Percentiles rank a stretch among this genome's conserved stretches.
These are phyloP conservation scores for Apamea anceps DNA, from an alignment of 2,888 invertebrate genomes.

Conservation along the genomic window DNA sequence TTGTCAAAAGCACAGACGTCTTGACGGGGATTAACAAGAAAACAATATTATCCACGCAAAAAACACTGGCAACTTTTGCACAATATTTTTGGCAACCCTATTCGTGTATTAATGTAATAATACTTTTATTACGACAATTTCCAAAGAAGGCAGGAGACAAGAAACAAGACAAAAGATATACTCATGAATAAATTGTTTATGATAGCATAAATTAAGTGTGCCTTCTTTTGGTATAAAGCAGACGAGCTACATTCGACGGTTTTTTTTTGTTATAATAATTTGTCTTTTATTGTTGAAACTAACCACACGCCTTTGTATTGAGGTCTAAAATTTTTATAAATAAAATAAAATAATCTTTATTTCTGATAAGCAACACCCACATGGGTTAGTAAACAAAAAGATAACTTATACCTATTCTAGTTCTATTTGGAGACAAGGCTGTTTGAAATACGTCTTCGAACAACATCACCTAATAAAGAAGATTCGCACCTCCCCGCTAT, in stretches of 20 bases:
- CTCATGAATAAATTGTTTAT: conserved; percentile 72
- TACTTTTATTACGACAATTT: conserved; percentile 63
- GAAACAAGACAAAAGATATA: conserved; percentile 62
- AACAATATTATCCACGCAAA: background rate
- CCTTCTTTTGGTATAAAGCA: conserved; percentile 42
- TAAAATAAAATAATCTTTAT: no score
- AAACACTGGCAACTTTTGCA: conserved; percentile 1
- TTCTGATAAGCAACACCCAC: no score
- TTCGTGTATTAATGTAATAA: conserved; percentile 55
- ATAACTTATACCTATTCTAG: no score
- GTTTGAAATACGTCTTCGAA: no score
- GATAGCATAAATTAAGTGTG: conserved; percentile 66
- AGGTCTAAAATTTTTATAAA: background rate
- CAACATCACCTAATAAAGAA: no score
- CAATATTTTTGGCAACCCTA: conserved; percentile 43
- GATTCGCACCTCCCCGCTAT: no score
- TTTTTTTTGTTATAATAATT: conserved; percentile 26
- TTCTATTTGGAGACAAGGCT: no score
- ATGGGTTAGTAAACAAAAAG: no score
- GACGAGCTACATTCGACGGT: conserved; percentile 32
- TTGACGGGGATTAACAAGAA: background rate
- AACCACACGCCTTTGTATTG: background rate
- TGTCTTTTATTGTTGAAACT: background rate
- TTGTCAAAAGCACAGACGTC: background rate
- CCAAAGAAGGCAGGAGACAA: conserved; percentile 53